A percentile compares a stretch with the other conserved stretches of the same genome.
These are phyloP conservation scores for Promerops cafer DNA, from an alignment of 2,113 vertebrate genomes.

Conservation along the genomic window DNA sequence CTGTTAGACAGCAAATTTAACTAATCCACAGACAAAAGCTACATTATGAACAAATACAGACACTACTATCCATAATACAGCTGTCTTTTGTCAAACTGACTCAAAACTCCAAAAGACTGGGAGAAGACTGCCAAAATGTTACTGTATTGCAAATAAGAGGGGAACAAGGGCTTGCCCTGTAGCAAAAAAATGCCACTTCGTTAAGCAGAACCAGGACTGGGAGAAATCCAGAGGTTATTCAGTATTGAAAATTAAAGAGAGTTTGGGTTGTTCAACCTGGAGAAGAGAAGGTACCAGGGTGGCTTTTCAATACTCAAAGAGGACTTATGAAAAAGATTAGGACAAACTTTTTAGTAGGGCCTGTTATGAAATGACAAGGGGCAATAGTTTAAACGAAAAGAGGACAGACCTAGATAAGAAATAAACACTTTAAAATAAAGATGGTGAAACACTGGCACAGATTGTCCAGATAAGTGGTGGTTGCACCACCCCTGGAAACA, in stretches of 20 bases:
- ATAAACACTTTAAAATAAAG: neutral
- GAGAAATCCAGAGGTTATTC: neutral
- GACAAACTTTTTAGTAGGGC: neutral
- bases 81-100: neutral
- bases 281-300: neutral
- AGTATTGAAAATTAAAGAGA: neutral
- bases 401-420: neutral
- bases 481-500: neutral
- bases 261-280: neutral
- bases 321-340: neutral
- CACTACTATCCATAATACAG: neutral
- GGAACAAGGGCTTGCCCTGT: neutral
- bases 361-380: neutral
- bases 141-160: neutral
- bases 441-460: neutral
- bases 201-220: neutral
- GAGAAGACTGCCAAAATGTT: neutral
- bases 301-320: neutral
- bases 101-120: neutral
- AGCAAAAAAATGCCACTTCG: neutral
- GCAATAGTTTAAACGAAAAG: neutral
- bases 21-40: constrained; percentile 3
- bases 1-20: neutral
- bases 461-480: neutral
- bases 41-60: neutral